phyloP scores from a whole-genome alignment of 2,888 invertebrate species.

The Petrolisthes manimaculis region DNA sequence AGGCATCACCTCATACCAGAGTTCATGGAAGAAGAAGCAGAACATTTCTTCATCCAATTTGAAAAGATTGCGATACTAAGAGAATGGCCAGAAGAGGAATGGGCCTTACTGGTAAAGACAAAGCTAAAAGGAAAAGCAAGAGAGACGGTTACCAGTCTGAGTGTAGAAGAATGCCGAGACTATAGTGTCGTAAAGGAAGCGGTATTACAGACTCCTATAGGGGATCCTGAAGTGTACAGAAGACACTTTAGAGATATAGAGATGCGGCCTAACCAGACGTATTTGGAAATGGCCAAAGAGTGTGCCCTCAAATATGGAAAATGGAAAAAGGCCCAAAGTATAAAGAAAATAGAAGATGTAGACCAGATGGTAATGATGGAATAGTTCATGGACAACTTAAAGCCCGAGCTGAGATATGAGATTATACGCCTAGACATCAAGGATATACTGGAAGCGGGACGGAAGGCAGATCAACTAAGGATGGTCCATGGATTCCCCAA shows the following conservation, averaged over 20 bases:
- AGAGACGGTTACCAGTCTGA: not conserved
- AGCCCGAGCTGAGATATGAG: not conserved
- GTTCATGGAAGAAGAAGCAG: conserved; percentile 14
- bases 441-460: not conserved
- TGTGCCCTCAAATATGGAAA: not conserved
- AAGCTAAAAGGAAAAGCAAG: conserved; percentile 9
- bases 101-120: not conserved
- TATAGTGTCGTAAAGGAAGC: conserved; percentile 18
- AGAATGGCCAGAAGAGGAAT: not conserved
- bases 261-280: not conserved
- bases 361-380: not conserved
- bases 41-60: conserved; percentile 23
- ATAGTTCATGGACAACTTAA: not conserved
- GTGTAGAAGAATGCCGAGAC: not conserved
- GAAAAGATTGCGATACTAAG: not conserved
- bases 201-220: not conserved
- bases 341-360: not conserved
- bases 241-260: not conserved
- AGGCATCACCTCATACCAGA: not conserved
- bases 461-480: not conserved
- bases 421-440: not conserved
- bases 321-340: not conserved
- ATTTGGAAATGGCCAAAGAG: not conserved
- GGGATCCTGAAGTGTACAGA: conserved; percentile 17
- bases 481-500: no score